Conservation (phyloP, 2,113 vertebrate genomes). For the Ornithorhynchus anatinus region DNA sequence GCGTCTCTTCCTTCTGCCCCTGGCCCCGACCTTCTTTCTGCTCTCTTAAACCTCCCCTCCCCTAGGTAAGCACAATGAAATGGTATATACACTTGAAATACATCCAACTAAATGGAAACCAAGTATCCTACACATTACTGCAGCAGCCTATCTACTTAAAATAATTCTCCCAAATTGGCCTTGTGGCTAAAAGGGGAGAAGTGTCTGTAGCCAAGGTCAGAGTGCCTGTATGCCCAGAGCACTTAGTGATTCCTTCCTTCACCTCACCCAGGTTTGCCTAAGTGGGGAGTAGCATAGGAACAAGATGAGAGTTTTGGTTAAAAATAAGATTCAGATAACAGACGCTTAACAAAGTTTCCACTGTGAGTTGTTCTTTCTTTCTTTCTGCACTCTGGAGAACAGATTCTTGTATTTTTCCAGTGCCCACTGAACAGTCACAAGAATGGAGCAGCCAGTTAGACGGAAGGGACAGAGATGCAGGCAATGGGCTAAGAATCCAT, state of each 20-base stretch:
- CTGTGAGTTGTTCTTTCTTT: neutral
- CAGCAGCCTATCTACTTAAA: no score
- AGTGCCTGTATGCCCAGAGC: neutral
- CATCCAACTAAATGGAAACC: no score
- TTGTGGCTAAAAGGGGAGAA: neutral
- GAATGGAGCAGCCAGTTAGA: neutral
- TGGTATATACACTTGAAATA: no score
- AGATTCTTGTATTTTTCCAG: constrained; percentile 17
- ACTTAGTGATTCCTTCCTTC: neutral
- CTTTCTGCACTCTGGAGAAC: neutral
- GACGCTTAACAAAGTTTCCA: neutral
- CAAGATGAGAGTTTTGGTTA: neutral
- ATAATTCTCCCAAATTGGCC: neutral
- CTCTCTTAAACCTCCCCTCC: no score
- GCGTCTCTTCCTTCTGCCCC: no score
- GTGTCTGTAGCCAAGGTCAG: neutral
- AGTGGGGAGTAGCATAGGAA: neutral
- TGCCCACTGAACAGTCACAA: neutral
- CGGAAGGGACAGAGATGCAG: neutral
- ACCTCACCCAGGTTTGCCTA: neutral
- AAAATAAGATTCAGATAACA: neutral
- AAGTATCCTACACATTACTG: no score
- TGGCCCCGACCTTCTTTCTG: no score
- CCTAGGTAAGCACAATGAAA: no score
- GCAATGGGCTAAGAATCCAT: neutral